Evolutionary conservation across 2,797 vertebrate species (phyloP).

Genomic region (Labeo calbasu): DNA sequence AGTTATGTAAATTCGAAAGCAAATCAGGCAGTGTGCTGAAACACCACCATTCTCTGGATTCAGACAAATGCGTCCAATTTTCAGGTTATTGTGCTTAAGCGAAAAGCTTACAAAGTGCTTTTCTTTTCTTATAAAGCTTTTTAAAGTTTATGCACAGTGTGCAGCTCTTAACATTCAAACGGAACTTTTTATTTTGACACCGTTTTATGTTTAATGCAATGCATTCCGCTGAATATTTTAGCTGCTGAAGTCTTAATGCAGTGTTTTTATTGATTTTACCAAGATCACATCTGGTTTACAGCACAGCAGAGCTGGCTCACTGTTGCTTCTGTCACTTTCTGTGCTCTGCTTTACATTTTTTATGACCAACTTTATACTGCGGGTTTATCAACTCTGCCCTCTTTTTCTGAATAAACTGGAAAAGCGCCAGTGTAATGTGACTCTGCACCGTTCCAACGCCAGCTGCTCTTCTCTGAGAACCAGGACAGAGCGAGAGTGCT

Average conservation of each 20-base stretch:
- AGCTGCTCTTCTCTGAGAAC: slow-evolving; percentile 9
- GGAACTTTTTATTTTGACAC: slow-evolving; percentile 29
- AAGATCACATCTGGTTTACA: slow-evolving; percentile 16
- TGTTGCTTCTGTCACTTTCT: slow-evolving; percentile 5
- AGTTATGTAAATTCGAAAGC: slow-evolving; percentile 39
- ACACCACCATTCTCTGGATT: slow-evolving; percentile 20
- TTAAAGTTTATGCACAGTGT: slow-evolving; percentile 27
- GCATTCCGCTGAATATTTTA: slow-evolving; percentile 9
- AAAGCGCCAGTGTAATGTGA: slow-evolving; percentile 12
- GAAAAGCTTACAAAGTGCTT: slow-evolving; percentile 43
- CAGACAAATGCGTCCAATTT: slow-evolving; percentile 45
- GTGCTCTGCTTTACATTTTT: slow-evolving; percentile 8
- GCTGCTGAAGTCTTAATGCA: background rate
- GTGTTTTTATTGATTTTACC: slow-evolving; percentile 31
- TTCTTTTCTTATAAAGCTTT: slow-evolving; percentile 27
- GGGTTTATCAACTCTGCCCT: slow-evolving; percentile 3
- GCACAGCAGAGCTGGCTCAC: background rate
- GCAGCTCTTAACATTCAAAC: slow-evolving; percentile 25
- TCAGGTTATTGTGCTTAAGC: slow-evolving; percentile 38
- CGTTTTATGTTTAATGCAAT: slow-evolving; percentile 21
- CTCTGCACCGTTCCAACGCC: slow-evolving; percentile 5
- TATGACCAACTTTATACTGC: slow-evolving; percentile 2
- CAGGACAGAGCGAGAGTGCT: slow-evolving; percentile 16
- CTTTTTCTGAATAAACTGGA: slow-evolving; percentile 19
- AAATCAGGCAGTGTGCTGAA: slow-evolving; percentile 17